Conservation (phyloP, 2,113 vertebrate species). For the Chaenogobius annularis region DNA sequence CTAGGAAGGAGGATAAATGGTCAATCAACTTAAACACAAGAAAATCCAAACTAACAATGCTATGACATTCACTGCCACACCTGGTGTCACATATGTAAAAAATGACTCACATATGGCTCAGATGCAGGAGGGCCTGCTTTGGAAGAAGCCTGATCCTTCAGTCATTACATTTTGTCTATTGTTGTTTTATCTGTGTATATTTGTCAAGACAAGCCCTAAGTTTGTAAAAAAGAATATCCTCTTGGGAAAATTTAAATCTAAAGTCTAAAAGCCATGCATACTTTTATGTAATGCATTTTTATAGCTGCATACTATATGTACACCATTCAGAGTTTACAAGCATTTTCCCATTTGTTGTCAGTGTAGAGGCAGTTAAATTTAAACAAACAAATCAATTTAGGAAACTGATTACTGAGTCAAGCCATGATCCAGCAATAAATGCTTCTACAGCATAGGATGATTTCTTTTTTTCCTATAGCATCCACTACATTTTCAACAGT, state of each 20-base stretch:
- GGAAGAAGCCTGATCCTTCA: no score
- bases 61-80: background rate
- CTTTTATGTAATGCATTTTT: no score
- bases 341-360: no score
- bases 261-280: no score
- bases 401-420: background rate
- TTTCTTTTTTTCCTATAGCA: background rate
- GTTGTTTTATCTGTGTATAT: no score
- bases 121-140: background rate
- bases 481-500: background rate
- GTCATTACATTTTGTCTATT: no score
- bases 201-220: background rate
- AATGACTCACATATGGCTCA: no score
- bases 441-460: background rate
- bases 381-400: background rate
- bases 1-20: constrained; percentile 42
- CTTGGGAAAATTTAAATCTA: no score
- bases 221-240: background rate
- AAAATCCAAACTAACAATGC: background rate
- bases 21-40: background rate
- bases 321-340: no score
- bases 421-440: background rate
- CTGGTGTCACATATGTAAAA: background rate
- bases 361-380: background rate
- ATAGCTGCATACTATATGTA: no score